These are phyloP conservation scores for Manacus vitellinus DNA, from an alignment of 2,113 vertebrate species.

Conservation along the genomic window DNA sequence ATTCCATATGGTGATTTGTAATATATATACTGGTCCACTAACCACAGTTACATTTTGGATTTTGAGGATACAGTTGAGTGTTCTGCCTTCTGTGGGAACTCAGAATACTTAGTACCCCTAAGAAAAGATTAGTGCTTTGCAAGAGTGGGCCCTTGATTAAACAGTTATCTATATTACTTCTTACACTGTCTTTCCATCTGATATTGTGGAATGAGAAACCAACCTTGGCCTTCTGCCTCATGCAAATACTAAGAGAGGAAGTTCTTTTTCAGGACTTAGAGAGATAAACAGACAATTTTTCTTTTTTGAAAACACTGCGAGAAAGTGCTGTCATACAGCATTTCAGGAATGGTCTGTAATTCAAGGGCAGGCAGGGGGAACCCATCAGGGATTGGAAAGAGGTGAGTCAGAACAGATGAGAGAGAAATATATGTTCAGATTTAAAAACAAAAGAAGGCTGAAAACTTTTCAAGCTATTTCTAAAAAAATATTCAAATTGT, in stretches of 20 bases:
- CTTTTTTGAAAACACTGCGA: slow-evolving; percentile 2
- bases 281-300: slow-evolving; percentile 40
- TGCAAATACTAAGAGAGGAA: neutral
- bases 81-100: neutral
- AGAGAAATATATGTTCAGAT: slow-evolving; percentile 22
- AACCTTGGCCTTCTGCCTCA: neutral
- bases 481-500: neutral
- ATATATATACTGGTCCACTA: neutral
- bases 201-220: neutral
- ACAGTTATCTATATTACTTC: neutral
- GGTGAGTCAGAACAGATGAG: slow-evolving; percentile 25
- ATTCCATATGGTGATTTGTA: neutral
- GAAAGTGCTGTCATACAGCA: slow-evolving; percentile 9
- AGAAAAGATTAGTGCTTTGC: neutral
- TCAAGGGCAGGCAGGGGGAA: slow-evolving; percentile 32
- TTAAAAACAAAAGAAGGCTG: neutral
- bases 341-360: slow-evolving; percentile 50
- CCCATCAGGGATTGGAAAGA: slow-evolving; percentile 38
- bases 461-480: neutral
- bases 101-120: neutral
- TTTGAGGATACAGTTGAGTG: neutral
- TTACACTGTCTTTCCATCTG: neutral
- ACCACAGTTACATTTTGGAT: neutral
- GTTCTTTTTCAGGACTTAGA: neutral
- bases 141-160: neutral